A percentile compares a stretch with the other conserved stretches of the same genome.
Evolutionary conservation across 2,888 invertebrate species (phyloP).

Genomic region (Hipparchia semele): DNA sequence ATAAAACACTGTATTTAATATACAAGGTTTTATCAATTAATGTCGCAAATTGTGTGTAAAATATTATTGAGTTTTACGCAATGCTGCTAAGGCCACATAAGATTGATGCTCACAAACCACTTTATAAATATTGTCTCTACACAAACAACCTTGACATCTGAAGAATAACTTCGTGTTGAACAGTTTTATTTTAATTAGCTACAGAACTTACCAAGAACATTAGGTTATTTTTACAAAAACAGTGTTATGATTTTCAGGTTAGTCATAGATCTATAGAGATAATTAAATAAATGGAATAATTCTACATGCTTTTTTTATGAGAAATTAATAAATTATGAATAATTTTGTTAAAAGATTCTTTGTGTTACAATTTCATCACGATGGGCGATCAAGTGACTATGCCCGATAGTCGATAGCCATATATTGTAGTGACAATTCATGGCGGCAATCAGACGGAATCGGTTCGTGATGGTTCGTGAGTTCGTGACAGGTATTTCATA

Average conservation of each 20-base stretch:
- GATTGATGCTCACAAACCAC: constrained; percentile 39
- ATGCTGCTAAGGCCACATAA: constrained; percentile 44
- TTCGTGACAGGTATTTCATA: too few species aligned
- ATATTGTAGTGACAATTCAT: too few species aligned
- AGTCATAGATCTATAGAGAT: too few species aligned
- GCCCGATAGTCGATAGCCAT: too few species aligned
- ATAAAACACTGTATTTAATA: not conserved
- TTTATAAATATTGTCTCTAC: constrained; percentile 51
- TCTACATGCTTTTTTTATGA: too few species aligned
- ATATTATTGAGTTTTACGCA: constrained; percentile 43
- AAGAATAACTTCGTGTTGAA: constrained; percentile 43
- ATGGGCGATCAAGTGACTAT: too few species aligned
- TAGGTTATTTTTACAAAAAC: not conserved
- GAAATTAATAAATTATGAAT: too few species aligned
- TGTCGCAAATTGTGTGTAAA: constrained; percentile 47
- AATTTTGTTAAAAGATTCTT: too few species aligned
- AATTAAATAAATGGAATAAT: too few species aligned
- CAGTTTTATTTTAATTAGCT: constrained; percentile 44
- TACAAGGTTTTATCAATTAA: constrained; percentile 44
- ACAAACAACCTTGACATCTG: constrained; percentile 55
- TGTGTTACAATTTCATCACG: too few species aligned
- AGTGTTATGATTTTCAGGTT: not conserved
- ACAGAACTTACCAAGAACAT: not conserved
- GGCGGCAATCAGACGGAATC: too few species aligned
- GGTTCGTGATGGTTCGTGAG: too few species aligned